Conservation (phyloP, 2,113 vertebrate genomes). For the Megaceryle torquata region DNA sequence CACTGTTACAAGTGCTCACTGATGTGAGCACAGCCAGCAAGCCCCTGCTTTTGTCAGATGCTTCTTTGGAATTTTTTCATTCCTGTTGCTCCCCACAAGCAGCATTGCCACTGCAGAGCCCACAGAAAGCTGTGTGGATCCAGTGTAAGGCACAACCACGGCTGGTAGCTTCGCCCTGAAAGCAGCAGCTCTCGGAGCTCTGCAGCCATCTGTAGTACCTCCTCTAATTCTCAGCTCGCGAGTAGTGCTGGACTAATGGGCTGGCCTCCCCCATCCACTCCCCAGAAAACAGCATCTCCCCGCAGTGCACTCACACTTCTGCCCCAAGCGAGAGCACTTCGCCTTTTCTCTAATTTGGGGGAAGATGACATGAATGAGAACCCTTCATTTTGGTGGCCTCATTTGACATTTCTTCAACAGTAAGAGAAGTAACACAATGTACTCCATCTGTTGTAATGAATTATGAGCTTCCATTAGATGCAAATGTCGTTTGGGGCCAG, state of each 20-base stretch:
- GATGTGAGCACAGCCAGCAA: not conserved
- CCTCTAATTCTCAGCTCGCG: not conserved
- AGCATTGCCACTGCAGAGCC: not conserved
- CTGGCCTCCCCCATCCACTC: not conserved
- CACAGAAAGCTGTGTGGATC: not conserved
- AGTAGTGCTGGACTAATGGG: not conserved
- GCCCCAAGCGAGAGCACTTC: rapidly evolving
- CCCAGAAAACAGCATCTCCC: not conserved
- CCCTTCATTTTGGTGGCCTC: not conserved
- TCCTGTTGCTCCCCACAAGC: not conserved
- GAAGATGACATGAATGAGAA: not conserved
- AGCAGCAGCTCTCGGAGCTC: not conserved
- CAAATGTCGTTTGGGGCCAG: not conserved
- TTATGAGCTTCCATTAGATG: not conserved
- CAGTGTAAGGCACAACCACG: rapidly evolving
- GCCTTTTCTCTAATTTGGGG: not conserved
- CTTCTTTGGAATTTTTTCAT: not conserved
- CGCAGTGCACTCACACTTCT: not conserved
- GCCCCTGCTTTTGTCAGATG: not conserved
- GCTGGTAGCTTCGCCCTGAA: not conserved
- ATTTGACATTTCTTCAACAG: not conserved
- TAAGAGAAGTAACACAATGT: not conserved
- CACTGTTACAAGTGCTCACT: not conserved
- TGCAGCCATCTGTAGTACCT: not conserved
- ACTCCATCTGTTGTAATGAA: not conserved